phyloP scores from a whole-genome alignment of 2,113 vertebrate species.

The Carassius carassius region DNA sequence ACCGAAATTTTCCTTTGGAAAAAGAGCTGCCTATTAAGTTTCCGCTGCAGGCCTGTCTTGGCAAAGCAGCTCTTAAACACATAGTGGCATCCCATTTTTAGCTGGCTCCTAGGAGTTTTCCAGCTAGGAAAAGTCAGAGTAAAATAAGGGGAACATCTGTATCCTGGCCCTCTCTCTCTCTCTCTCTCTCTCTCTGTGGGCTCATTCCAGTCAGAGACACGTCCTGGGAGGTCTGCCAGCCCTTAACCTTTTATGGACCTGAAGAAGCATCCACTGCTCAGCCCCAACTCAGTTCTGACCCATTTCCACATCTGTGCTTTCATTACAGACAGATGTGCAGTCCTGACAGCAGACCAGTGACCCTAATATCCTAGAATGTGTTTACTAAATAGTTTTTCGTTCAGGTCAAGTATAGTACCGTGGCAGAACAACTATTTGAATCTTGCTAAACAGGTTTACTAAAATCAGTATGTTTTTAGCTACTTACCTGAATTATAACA shows the following conservation, averaged over 20 bases:
- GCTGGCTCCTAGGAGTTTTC: conserved; percentile 6
- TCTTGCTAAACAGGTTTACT: background rate
- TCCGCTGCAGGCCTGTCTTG: background rate
- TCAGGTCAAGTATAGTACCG: background rate
- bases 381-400: background rate
- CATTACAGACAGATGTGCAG: background rate
- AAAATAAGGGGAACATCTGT: conserved; percentile 35
- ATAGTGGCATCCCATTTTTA: conserved; percentile 12
- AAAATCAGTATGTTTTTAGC: background rate
- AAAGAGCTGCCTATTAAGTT: background rate
- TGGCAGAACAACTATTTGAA: background rate
- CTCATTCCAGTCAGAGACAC: background rate
- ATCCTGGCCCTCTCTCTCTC: background rate
- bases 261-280: background rate
- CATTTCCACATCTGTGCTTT: background rate
- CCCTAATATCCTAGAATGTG: background rate
- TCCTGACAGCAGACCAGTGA: background rate
- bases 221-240: conserved; percentile 26
- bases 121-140: background rate
- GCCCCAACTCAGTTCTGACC: background rate
- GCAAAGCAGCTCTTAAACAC: background rate
- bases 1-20: background rate
- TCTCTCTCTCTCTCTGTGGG: background rate
- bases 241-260: conserved; percentile 22
- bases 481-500: background rate